Evolutionary conservation across 2,113 vertebrate species (phyloP).

Genomic region (Saiga tatarica): DNA sequence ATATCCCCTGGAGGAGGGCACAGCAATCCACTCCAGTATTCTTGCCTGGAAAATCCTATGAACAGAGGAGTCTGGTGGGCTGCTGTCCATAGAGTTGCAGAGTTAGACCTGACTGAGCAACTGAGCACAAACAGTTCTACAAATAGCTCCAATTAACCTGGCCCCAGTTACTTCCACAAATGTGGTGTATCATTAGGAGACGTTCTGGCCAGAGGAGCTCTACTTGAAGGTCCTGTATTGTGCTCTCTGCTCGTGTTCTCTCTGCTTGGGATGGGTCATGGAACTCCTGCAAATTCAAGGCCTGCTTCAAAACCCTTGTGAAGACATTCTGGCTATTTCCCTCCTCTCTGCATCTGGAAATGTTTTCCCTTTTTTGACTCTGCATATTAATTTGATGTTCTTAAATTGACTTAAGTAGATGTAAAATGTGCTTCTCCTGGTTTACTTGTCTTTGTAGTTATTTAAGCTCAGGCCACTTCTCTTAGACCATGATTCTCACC

Average conservation of each 20-base stretch:
- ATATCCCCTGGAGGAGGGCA: neutral
- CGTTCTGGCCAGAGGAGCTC: neutral
- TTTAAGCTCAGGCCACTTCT: neutral
- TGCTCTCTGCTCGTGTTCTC: neutral
- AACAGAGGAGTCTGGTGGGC: neutral
- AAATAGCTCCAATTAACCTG: neutral
- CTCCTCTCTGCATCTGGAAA: neutral
- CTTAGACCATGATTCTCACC: neutral
- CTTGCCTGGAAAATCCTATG: neutral
- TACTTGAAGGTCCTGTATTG: accelerated
- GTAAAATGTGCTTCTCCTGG: neutral
- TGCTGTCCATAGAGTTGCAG: accelerated
- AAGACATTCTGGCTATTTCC: neutral
- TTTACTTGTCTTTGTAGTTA: neutral
- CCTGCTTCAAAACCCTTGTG: neutral
- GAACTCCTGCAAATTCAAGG: neutral
- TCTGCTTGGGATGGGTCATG: accelerated
- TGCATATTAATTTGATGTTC: neutral
- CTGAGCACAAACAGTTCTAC: neutral
- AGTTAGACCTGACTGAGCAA: neutral
- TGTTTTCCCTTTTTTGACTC: neutral
- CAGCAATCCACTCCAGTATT: neutral
- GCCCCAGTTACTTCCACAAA: neutral
- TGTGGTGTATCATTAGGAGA: neutral
- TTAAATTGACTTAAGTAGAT: neutral